Base-by-base conservation (phyloP, 2,797 vertebrate genomes). In the Brachyalestes nurse region DNA sequence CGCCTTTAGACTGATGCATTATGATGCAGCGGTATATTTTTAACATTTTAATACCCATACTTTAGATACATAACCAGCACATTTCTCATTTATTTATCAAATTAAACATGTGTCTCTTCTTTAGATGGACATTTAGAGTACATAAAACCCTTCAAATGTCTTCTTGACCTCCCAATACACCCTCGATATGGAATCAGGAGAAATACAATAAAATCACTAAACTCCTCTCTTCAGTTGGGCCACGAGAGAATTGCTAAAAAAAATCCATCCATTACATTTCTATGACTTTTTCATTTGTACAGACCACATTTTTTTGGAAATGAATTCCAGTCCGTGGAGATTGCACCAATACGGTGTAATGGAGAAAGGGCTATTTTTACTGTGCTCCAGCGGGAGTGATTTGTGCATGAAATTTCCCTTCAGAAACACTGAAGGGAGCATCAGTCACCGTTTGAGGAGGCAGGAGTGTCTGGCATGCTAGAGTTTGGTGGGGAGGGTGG, bases 371-470 rank as follows among this genome's bases (percentile, higher is more conserved):
- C 64, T 66, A 66, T 66, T 66, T 66, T 42, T 66, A 42, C 38
- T 42, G 38, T 10, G 12, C 45, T 72, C 70, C 34, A 40, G 49
- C 4, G 53, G 38, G 67, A 78, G 14, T 12, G n/a, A 61, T 40
- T 71, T 21, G 45, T n/a, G 38, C 51, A 42, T 55, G 64, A 78
- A 71, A 72, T 72, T 38, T 72, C 28, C 51, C 9, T 57, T 72
- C 28, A 55, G 70, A 72, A 28, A 57, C 12, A 7, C 77, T 45
- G 45, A 71, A 14, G 9, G 23, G 13, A 38, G 9, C 57, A 53
- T 66, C 61, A 49, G n/a, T 66, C 70, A 53, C 13, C 51, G 69
- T 38, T 17, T 40, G 70, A 55, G 28, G 47, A 34, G 47, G 47
- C 34, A 78, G 49, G 60, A 60, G 60, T 34, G 23, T 62, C 47